Conservation (phyloP, 2,797 vertebrate species). For the Manis javanica region DNA sequence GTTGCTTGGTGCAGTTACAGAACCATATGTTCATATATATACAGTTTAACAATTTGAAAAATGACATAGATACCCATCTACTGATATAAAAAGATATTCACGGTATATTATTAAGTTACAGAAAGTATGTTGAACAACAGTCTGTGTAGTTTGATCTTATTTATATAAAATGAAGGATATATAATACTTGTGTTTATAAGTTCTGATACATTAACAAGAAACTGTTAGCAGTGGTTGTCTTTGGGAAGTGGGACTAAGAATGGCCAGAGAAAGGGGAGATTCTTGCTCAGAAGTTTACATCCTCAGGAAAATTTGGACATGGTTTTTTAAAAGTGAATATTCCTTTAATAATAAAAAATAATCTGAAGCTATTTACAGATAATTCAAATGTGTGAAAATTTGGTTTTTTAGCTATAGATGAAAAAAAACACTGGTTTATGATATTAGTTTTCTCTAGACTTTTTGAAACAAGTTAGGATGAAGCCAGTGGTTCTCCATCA, state of each 20-base stretch:
- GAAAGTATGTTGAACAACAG: not conserved
- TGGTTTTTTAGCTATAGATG: not conserved
- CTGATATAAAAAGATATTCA: not conserved
- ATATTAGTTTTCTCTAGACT: not conserved
- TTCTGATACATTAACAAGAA: not conserved
- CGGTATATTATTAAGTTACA: not conserved
- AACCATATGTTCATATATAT: not conserved
- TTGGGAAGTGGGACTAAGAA: not conserved
- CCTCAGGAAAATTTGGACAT: not conserved
- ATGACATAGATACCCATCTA: not conserved
- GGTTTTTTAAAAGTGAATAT: not conserved
- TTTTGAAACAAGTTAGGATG: not conserved
- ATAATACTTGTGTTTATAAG: not conserved
- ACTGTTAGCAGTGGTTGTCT: not conserved
- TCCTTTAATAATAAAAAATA: conserved; percentile 25
- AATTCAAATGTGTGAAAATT: not conserved
- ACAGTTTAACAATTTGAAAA: not conserved
- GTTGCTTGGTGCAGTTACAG: not conserved
- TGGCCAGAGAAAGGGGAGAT: not conserved
- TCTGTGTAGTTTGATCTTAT: not conserved
- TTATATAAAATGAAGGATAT: not conserved
- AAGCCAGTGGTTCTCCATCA: not conserved
- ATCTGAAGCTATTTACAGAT: not conserved
- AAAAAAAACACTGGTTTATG: not conserved
- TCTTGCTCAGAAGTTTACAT: not conserved